Evolutionary conservation across 2,797 vertebrate species (phyloP), one percentile per base, ranked within the genome.

Genomic region (Rhadinocentrus ornatus): DNA sequence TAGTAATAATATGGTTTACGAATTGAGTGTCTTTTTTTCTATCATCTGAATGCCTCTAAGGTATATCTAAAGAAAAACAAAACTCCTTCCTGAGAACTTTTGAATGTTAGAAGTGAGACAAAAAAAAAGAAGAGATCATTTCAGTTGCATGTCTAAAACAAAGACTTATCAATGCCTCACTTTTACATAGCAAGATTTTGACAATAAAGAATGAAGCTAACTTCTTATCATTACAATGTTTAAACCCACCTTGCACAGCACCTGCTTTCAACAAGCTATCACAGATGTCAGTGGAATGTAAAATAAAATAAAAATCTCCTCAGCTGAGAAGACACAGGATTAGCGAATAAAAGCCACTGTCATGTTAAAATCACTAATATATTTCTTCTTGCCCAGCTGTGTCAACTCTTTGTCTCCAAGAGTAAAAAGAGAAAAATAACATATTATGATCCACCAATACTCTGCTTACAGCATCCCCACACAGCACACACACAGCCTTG

Each of bases 391-490:
- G 65, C 44, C 37, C 54, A 56, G 70, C 78, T 83, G 75, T 77
- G 76, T 32, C 53, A n/a, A 54, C 62, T 57, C 62, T 79, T 83
- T 80, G 73, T 81, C 75, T 72, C 71, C 68, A 76, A 61, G 27
- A n/a, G n/a, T n/a, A n/a, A n/a, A n/a, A 54, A 81, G 81, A 60
- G 44, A 29, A 54, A 89, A 80, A 84, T 60, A 84, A 78, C 48
- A 66, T 61, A 53, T 35, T 62, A 48, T 71, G 68, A 84, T 73
- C 71, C 57, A 56, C 16, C 64, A 59, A 41, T 73, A 20, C 69
- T 71, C 66, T 71, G 66, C 69, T 73, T 70, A 58, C 35, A 66
- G 62, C 72, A 66, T 73, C 75, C 71, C 73, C 70, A 81, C 80
- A 69, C 24, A 55, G 56, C 6, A 81, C 77, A 84, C 78, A 80